Conservation (phyloP, 2,888 invertebrate genomes). For the Rhogogaster chlorosoma region DNA sequence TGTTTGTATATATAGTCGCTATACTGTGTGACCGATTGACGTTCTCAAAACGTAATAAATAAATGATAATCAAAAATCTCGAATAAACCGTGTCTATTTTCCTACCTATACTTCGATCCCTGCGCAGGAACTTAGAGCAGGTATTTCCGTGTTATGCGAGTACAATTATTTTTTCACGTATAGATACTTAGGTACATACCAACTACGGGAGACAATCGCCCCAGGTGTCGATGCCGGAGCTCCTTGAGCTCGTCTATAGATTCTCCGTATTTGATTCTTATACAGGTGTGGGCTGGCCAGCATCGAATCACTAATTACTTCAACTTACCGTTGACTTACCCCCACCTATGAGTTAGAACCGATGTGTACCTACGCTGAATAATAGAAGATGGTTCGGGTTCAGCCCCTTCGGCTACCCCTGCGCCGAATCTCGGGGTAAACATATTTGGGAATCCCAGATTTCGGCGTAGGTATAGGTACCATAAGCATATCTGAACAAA, state of each 20-base stretch:
- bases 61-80: no score
- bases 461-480: neutral
- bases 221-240: constrained; percentile 39
- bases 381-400: neutral
- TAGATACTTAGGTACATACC: constrained; percentile 2
- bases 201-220: constrained; percentile 46
- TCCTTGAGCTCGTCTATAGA: constrained; percentile 13
- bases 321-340: constrained; percentile 45
- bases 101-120: no score
- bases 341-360: neutral
- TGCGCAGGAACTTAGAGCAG: neutral
- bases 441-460: constrained; percentile 47
- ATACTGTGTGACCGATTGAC: no score
- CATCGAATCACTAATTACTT: constrained; percentile 50
- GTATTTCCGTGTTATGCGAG: neutral
- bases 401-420: constrained; percentile 33
- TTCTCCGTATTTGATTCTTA: constrained; percentile 44
- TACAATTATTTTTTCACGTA: neutral
- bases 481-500: neutral
- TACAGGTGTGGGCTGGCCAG: constrained; percentile 43
- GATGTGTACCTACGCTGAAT: neutral
- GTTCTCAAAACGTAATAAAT: no score
- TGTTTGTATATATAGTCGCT: neutral
- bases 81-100: no score
- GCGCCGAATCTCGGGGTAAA: constrained; percentile 20